Evolutionary conservation across 2,797 vertebrate genomes (phyloP).

Genomic region (Pelochelys cantorii): DNA sequence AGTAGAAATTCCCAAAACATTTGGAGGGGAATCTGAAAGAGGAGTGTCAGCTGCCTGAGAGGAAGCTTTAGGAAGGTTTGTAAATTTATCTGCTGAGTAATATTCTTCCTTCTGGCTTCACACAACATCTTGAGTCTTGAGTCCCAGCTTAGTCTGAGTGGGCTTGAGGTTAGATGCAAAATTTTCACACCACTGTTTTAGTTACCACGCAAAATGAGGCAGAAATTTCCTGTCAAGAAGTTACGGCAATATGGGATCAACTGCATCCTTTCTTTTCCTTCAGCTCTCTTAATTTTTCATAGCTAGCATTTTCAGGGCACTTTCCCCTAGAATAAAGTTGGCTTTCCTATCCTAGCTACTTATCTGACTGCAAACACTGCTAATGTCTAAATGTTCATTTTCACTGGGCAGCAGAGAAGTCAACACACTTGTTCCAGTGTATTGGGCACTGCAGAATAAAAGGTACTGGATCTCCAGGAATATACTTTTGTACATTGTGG

Average conservation of each 20-base stretch:
- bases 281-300: not conserved
- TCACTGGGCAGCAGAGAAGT: not conserved
- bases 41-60: fast-evolving
- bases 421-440: not conserved
- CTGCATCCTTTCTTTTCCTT: not conserved
- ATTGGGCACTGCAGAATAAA: not conserved
- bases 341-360: not conserved
- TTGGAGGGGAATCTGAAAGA: not conserved
- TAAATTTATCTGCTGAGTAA: not conserved
- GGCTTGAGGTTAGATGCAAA: constrained; percentile 10
- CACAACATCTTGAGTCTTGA: constrained; percentile 31
- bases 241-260: not conserved
- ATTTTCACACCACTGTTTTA: constrained; percentile 17
- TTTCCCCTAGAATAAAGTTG: not conserved
- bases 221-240: not conserved
- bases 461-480: constrained; percentile 1
- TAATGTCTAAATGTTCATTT: not conserved
- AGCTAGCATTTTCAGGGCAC: not conserved
- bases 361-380: not conserved
- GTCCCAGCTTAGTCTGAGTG: not conserved
- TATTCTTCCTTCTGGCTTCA: constrained; percentile 18
- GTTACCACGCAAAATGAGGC: not conserved
- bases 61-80: not conserved
- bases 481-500: not conserved
- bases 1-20: not conserved